Conservation (phyloP, 1,140 invertebrate genomes). For the Anastrepha obliqua region DNA sequence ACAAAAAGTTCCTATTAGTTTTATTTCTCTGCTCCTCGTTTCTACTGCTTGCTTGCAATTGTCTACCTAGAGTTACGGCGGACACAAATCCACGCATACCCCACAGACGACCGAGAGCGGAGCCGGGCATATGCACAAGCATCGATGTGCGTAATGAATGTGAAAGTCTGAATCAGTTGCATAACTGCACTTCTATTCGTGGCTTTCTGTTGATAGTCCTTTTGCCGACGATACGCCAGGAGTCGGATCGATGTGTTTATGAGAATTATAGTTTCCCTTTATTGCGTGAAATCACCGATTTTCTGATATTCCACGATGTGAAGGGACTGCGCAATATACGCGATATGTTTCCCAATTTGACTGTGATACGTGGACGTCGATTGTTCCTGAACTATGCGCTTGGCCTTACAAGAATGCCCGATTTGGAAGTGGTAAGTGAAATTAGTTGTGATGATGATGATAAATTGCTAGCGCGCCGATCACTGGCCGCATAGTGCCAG, state of each 20-base stretch:
- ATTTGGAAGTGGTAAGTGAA: conserved; percentile 63
- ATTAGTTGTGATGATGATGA: too few relatives aligned
- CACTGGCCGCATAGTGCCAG: too few relatives aligned
- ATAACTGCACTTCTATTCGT: conserved; percentile 89
- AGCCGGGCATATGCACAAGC: conserved; percentile 78
- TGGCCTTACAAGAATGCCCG: conserved; percentile 77
- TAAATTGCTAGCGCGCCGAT: too few relatives aligned
- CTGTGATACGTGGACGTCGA: conserved; percentile 92
- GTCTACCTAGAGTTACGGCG: not conserved
- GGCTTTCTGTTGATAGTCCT: conserved; percentile 87
- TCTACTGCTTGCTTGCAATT: not conserved
- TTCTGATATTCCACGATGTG: conserved; percentile 80
- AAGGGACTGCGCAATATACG: conserved; percentile 85
- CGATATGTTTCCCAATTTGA: conserved; percentile 93
- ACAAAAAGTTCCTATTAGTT: conserved; percentile 39
- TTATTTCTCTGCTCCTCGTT: not conserved
- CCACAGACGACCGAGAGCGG: not conserved
- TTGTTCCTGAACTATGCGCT: conserved; percentile 93
- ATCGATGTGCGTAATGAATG: conserved; percentile 88
- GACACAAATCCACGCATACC: conserved; percentile 19
- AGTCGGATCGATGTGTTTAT: conserved; percentile 8
- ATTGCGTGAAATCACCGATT: conserved; percentile 79
- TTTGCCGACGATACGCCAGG: conserved; percentile 76
- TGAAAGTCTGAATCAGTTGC: conserved; percentile 80
- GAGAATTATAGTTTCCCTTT: conserved; percentile 41